Percentiles rank a stretch among this genome's conserved stretches.
Evolutionary conservation across 2,888 invertebrate species (phyloP).

Genomic region (Conchocele bisecta): DNA sequence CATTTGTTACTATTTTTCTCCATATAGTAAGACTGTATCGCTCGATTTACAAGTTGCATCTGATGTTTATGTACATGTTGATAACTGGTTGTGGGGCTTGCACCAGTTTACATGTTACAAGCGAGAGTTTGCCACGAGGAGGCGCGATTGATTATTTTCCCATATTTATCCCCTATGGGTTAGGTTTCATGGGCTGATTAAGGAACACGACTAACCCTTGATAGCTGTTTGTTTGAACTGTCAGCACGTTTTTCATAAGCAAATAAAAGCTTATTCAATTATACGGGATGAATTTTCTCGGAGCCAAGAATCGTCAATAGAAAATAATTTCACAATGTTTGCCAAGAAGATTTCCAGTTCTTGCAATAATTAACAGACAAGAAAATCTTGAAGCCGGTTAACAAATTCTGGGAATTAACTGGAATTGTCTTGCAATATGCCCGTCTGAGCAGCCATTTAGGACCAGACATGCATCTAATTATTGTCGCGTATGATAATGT

Average conservation of each 20-base stretch:
- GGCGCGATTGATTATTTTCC: conserved; percentile 74
- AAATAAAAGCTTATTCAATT: conserved; percentile 75
- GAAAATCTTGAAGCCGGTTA: neutral
- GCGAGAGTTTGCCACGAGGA: too few species aligned
- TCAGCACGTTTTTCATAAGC: conserved; percentile 59
- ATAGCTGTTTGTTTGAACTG: conserved; percentile 67
- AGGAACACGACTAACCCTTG: conserved; percentile 66
- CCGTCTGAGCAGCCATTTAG: too few species aligned
- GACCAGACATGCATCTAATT: too few species aligned
- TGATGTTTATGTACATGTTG: too few species aligned
- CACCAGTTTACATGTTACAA: too few species aligned
- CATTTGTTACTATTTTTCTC: too few species aligned
- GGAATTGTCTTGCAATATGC: too few species aligned
- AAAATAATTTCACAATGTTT: conserved; percentile 65
- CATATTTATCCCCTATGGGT: conserved; percentile 66
- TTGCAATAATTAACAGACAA: conserved; percentile 66
- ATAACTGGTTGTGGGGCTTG: conserved; percentile 74
- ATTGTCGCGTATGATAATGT: too few species aligned
- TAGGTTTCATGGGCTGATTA: conserved; percentile 62
- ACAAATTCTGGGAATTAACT: conserved; percentile 1
- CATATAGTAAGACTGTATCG: too few species aligned
- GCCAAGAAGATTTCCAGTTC: conserved; percentile 63
- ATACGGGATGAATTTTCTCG: conserved; percentile 74
- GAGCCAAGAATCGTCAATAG: conserved; percentile 68
- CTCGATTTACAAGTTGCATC: too few species aligned